These are phyloP conservation scores for Nasonia longicornis DNA, from an alignment of 1,140 invertebrate species.

Conservation along the genomic window DNA sequence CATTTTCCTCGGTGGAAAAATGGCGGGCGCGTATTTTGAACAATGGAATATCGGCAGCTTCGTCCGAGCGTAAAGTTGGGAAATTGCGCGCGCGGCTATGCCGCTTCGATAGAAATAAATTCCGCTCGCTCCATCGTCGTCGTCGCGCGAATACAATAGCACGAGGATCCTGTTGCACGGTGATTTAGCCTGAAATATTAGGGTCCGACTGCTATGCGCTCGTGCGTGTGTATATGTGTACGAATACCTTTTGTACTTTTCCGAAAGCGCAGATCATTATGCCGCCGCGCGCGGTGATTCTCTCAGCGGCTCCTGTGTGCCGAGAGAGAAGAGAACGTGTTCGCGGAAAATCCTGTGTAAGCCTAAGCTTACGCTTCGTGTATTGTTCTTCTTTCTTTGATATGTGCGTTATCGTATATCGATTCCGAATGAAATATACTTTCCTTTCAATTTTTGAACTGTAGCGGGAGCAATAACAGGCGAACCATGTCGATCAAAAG, in stretches of 20 bases:
- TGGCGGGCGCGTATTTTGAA: not conserved
- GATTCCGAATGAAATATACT: not conserved
- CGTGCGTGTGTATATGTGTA: not conserved
- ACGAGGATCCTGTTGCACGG: conserved; percentile 27
- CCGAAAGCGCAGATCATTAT: conserved; percentile 20
- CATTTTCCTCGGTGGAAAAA: not conserved
- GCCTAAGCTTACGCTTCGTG: not conserved
- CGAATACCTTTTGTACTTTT: conserved; percentile 14
- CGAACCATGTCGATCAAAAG: too few relatives aligned
- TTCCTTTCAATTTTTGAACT: too few relatives aligned
- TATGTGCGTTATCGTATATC: not conserved
- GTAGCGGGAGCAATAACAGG: too few relatives aligned
- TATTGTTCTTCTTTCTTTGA: not conserved
- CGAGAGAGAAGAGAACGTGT: too few relatives aligned
- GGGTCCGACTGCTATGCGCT: not conserved
- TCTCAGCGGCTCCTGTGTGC: not conserved
- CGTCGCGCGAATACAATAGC: not conserved
- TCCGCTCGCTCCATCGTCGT: not conserved
- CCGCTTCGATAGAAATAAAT: conserved; percentile 17
- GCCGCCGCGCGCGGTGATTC: not conserved
- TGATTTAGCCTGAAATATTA: conserved; percentile 30
- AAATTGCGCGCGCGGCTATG: conserved; percentile 14
- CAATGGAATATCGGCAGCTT: not conserved
- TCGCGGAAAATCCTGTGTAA: not conserved
- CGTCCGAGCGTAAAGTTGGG: not conserved